These are phyloP conservation scores for Diphyllodes magnificus DNA, from an alignment of 2,113 vertebrate genomes.

Conservation along the genomic window DNA sequence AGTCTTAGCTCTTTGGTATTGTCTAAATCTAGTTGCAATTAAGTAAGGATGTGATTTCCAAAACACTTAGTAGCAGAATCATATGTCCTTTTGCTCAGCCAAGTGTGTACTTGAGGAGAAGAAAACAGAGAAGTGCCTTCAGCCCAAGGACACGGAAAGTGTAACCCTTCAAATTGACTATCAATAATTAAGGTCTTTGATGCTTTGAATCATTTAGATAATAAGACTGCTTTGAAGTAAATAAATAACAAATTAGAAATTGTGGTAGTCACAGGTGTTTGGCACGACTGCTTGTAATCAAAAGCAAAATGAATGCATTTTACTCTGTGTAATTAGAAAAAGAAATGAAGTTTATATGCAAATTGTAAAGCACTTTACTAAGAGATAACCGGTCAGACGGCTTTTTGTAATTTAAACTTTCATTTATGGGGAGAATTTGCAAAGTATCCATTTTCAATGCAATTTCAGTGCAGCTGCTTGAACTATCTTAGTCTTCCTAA, in stretches of 20 bases:
- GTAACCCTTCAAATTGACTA: slow-evolving; percentile 62
- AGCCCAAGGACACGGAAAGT: slow-evolving; percentile 59
- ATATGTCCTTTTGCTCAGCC: background rate
- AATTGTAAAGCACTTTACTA: slow-evolving; percentile 70
- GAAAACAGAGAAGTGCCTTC: slow-evolving; percentile 37
- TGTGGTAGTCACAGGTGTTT: slow-evolving; percentile 82
- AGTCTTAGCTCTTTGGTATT: background rate
- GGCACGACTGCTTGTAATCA: slow-evolving; percentile 71
- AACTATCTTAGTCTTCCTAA: slow-evolving; percentile 56
- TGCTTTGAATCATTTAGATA: slow-evolving; percentile 72
- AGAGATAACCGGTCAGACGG: slow-evolving; percentile 69
- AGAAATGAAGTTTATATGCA: slow-evolving; percentile 80
- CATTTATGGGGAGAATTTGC: slow-evolving; percentile 64
- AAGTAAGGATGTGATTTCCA: slow-evolving; percentile 46
- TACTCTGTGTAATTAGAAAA: slow-evolving; percentile 76
- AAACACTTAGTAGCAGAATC: slow-evolving; percentile 3
- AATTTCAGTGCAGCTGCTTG: slow-evolving; percentile 72
- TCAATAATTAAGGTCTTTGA: slow-evolving; percentile 77
- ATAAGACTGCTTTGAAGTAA: slow-evolving; percentile 81
- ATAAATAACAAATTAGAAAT: slow-evolving; percentile 80
- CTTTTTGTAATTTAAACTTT: slow-evolving; percentile 75
- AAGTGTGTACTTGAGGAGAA: slow-evolving; percentile 44
- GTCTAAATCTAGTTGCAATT: slow-evolving; percentile 31
- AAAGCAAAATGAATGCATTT: slow-evolving; percentile 76
- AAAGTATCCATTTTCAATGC: slow-evolving; percentile 68